These are phyloP conservation scores for Zosterops pallidus DNA, from an alignment of 2,113 vertebrate species.

Conservation along the genomic window DNA sequence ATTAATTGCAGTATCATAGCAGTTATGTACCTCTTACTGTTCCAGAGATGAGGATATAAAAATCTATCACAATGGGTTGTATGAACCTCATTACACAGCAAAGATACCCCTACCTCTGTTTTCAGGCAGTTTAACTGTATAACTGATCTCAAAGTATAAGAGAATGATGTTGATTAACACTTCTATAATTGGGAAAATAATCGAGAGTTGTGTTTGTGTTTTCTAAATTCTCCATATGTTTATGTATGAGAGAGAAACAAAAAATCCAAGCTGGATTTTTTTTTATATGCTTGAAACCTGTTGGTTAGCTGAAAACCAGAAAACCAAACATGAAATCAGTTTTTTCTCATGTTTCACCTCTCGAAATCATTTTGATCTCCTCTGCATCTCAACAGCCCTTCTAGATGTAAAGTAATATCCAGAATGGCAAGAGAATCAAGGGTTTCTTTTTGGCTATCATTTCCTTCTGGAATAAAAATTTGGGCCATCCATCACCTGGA, in stretches of 20 bases:
- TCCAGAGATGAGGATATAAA: neutral
- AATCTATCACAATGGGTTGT: neutral
- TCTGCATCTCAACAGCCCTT: slow-evolving; percentile 34
- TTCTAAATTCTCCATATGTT: neutral
- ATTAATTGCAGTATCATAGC: too few relatives aligned
- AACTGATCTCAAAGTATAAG: neutral
- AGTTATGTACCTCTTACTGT: fast-evolving
- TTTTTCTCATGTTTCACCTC: neutral
- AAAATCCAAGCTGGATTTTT: neutral
- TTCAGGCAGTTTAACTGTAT: neutral
- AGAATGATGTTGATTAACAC: neutral
- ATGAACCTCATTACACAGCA: neutral
- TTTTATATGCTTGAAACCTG: neutral
- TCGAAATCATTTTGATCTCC: slow-evolving; percentile 16
- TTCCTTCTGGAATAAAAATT: slow-evolving; percentile 78
- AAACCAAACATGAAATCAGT: slow-evolving; percentile 24
- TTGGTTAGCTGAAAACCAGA: neutral
- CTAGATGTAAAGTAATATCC: slow-evolving; percentile 33
- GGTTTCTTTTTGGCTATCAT: slow-evolving; percentile 63
- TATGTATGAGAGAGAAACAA: neutral
- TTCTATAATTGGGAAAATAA: neutral
- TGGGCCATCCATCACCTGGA: slow-evolving; percentile 71
- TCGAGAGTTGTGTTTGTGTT: neutral
- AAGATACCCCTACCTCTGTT: neutral
- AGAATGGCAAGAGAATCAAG: slow-evolving; percentile 33